Base-by-base conservation (phyloP, 2,113 vertebrate genomes). In the Malurus melanocephalus region DNA sequence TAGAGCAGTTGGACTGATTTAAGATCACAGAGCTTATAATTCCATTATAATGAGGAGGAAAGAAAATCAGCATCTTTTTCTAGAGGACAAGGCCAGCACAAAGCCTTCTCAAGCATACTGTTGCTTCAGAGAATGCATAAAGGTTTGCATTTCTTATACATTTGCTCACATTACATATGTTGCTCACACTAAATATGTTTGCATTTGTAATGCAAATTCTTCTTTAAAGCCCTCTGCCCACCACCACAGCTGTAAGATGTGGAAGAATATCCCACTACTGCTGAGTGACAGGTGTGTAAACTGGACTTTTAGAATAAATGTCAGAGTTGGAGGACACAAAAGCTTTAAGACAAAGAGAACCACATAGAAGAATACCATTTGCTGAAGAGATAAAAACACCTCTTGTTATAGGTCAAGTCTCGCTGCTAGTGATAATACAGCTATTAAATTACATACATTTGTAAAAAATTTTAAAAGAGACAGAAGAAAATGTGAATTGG, bases 1-100 rank as follows among this genome's bases (percentile, higher is more conserved):
- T 57, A 45, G 28, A 80, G 55, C 40, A 40, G 43, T n/a, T 4
- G 14, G 42, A 76, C 67, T 76, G 76, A 43, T 66, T 88, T 84
- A 64, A 88, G 83, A 88, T 86, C 73, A 80, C 46, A 80, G 66
- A 93, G 68, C 56, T 92, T 90, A 93, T 72, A 6, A n/a, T 62
- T 61, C 35, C 51, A 72, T 60, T 84, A 19, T 45, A 73, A 80
- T 1, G 43, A 45, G 10, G 20, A 73, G 16, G 69, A 85, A 88
- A 72, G 49, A 79, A 94, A 88, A 84, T 24, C 53, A 35, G 32
- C 3, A 0, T 55, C 22, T 85, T 92, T 62, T 87, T 78, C 64
- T 74, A 82, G 42, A 65, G 61, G 43, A 82, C 42, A 62, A 67
- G 49, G 62, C 62, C 72, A 72, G 27, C 13, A 71, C 51, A 86